Evolutionary conservation across 2,113 vertebrate genomes (phyloP).

Genomic region (Charina bottae): DNA sequence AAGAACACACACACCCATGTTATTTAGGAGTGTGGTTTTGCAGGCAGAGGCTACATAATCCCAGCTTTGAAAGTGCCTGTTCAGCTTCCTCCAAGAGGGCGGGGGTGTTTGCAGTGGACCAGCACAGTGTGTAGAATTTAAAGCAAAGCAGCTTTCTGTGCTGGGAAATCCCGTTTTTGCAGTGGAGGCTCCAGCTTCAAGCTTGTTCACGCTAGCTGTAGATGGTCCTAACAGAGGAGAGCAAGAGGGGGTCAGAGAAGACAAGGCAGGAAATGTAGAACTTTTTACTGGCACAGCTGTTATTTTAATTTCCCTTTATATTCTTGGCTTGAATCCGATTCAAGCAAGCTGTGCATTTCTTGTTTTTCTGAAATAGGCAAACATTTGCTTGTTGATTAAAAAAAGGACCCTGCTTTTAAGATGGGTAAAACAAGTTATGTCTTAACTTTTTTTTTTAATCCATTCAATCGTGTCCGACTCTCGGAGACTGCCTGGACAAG

Average conservation of each 20-base stretch:
- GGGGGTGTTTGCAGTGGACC: background rate
- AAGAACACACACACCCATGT: background rate
- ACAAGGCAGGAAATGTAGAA: background rate
- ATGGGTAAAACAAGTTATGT: background rate
- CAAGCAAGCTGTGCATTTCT: background rate
- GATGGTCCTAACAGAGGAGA: background rate
- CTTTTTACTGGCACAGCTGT: background rate
- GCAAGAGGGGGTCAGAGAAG: background rate
- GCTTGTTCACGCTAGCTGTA: background rate
- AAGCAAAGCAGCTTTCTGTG: constrained; percentile 27
- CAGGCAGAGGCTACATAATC: background rate
- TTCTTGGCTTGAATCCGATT: background rate
- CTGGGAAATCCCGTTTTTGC: constrained; percentile 23
- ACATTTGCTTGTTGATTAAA: background rate
- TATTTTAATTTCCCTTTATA: background rate
- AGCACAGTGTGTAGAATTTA: background rate
- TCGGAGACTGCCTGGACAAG: too few relatives aligned
- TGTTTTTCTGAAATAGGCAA: too few relatives aligned
- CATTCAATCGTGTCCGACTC: too few relatives aligned
- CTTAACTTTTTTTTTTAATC: background rate
- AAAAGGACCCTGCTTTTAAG: background rate
- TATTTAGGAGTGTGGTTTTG: constrained; percentile 15
- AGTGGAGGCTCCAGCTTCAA: background rate
- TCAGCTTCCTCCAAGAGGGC: background rate
- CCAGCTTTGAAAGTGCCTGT: background rate